Conservation (phyloP, 2,888 invertebrate species). For the Xestia rhomboidea region DNA sequence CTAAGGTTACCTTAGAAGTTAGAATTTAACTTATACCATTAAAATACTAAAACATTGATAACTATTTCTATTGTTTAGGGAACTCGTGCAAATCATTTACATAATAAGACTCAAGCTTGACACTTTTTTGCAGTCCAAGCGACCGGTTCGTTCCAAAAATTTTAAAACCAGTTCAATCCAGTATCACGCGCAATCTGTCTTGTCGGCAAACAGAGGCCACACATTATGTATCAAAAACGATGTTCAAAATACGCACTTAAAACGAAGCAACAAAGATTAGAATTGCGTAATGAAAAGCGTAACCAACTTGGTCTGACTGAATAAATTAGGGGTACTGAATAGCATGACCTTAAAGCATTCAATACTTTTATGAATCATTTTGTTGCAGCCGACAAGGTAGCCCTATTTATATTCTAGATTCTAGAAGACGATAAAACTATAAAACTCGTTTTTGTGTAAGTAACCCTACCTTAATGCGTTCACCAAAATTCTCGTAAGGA, state of each 20-base stretch:
- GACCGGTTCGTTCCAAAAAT: conserved; percentile 62
- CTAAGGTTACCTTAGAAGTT: too few species aligned
- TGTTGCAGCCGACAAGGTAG: conserved; percentile 23
- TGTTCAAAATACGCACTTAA: conserved; percentile 27
- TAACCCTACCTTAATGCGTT: not conserved
- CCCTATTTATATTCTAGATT: conserved; percentile 37
- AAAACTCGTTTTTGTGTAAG: not conserved
- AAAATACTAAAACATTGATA: too few species aligned
- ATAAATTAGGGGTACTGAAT: conserved; percentile 61
- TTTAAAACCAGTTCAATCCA: conserved; percentile 68
- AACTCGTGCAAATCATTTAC: conserved; percentile 13
- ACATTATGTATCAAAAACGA: not conserved
- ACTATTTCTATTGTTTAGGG: not conserved
- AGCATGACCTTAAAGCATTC: conserved; percentile 49
- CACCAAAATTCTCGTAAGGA: not conserved
- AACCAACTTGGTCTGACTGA: conserved; percentile 26
- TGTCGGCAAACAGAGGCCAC: conserved; percentile 49
- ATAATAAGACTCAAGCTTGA: conserved; percentile 24
- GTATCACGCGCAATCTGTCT: conserved; percentile 61
- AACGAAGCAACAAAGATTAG: conserved; percentile 19
- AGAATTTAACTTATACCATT: too few species aligned
- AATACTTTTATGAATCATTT: conserved; percentile 46
- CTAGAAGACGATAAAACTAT: conserved; percentile 7
- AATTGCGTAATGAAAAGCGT: conserved; percentile 3
- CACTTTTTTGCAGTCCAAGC: conserved; percentile 40